Evolutionary conservation across 1,140 invertebrate species (phyloP).

Genomic region (Diachasmimorpha longicaudata): DNA sequence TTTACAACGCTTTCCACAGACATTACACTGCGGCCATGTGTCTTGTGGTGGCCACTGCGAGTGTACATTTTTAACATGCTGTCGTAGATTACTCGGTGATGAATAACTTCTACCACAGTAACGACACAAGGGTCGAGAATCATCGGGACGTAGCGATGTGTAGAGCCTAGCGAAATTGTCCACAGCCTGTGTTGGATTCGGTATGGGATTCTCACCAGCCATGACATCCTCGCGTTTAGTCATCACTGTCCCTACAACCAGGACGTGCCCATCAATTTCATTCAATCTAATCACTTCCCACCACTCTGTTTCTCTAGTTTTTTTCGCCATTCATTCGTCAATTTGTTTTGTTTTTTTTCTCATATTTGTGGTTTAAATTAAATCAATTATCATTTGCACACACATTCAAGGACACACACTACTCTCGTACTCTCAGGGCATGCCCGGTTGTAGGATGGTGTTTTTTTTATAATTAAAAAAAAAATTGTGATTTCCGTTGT

Average conservation of each 20-base stretch:
- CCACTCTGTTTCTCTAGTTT: conserved; percentile 14
- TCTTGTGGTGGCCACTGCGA: conserved; percentile 71
- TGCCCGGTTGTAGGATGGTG: conserved; percentile 62
- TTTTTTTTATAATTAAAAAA: conserved; percentile 40
- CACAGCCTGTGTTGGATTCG: conserved; percentile 45
- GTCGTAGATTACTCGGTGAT: conserved; percentile 72
- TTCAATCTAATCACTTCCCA: conserved; percentile 32
- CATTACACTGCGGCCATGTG: conserved; percentile 74
- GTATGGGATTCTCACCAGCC: conserved; percentile 50
- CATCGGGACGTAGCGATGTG: conserved; percentile 54
- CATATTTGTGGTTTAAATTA: neutral
- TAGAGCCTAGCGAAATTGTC: conserved; percentile 59
- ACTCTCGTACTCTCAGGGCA: conserved; percentile 64
- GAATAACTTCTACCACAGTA: conserved; percentile 74
- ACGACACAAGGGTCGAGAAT: conserved; percentile 67
- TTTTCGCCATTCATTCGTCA: neutral
- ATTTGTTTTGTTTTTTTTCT: conserved; percentile 12
- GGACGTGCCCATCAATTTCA: conserved; percentile 57
- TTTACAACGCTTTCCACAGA: conserved; percentile 77
- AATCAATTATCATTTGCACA: conserved; percentile 21
- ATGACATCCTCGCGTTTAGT: conserved; percentile 56
- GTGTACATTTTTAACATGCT: conserved; percentile 77
- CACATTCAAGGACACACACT: conserved; percentile 41
- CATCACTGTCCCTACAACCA: conserved; percentile 63
- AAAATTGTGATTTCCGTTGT: conserved; percentile 15